Evolutionary conservation across 1,140 invertebrate genomes (phyloP), one percentile per base, ranked within the genome.

Genomic region (Batillaria attramentaria): DNA sequence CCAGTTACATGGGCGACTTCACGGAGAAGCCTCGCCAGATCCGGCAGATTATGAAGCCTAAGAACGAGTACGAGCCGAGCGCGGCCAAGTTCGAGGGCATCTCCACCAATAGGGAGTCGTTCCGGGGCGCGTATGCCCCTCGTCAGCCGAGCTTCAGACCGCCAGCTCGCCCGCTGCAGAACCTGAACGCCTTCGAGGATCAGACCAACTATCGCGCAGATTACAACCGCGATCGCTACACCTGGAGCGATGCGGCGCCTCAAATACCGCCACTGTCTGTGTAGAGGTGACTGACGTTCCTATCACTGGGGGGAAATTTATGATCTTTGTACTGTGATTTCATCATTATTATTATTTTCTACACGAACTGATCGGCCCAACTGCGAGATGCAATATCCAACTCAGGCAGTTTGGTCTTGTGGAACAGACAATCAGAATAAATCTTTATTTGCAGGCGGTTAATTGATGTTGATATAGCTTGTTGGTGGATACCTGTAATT

Each of bases 1-100:
- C 80, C 20, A 84, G 73, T 54, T 81, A 84, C 62, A 54, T 54
- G n/a, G 73, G 72, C 2, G 77, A 80, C 66, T 84, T 78, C 68
- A 33, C 72, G 16, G 73, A 78, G 31, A 42, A n/a, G 10, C 76
- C 77, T 4, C 41, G 72, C 2, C 42, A 73, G 24, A 24, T 28
- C 2, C 43, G 57, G 13, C 70, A 75, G 16, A 31, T 39, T 2
- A 43, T 72, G 31, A 75, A 72, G 54, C 79, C 79, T 24, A 72
- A 79, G 31, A 73, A 79, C n/a, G 72, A 65, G 28, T 84, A 81
- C 50, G n/a, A 72, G 39, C 80, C 80, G 4, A 75, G 74, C 24
- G 5, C 43, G 5, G 76, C 70, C 18, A 68, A 57, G 20, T 80
- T 84, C 37, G 50, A 77, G 37, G 66, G 41, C 33, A 73, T 70